Percentiles rank a stretch among this genome's conserved stretches.
Conservation (phyloP, 1,140 invertebrate species). For the Galendromus occidentalis region DNA sequence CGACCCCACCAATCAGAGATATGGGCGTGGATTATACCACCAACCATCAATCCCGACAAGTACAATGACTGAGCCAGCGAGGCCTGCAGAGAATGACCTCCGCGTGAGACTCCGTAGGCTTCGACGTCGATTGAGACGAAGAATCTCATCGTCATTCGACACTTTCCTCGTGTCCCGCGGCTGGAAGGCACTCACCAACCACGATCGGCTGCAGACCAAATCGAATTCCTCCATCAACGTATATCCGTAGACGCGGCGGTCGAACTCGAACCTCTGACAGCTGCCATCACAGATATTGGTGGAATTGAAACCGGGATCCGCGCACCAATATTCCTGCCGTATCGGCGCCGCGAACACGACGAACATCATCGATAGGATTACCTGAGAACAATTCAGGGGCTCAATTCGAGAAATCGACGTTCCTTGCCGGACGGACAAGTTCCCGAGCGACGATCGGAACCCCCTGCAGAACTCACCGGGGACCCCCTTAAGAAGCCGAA, state of each 20-base stretch:
- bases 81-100: not conserved
- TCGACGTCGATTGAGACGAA: too few relatives aligned
- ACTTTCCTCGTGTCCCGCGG: not conserved
- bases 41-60: not conserved
- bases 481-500: too few relatives aligned
- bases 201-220: not conserved
- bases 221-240: not conserved
- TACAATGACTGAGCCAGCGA: not conserved
- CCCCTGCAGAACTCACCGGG: too few relatives aligned
- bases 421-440: too few relatives aligned
- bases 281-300: not conserved
- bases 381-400: too few relatives aligned
- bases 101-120: too few relatives aligned
- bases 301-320: not conserved
- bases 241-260: not conserved
- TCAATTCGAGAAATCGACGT: too few relatives aligned
- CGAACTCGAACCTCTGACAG: not conserved
- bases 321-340: not conserved
- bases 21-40: not conserved
- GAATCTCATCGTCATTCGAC: too few relatives aligned
- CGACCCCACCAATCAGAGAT: constrained; percentile 10
- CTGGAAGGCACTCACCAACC: not conserved
- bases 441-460: too few relatives aligned
- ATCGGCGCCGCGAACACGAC: not conserved
- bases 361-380: constrained; percentile 2